Base-by-base conservation (phyloP, 37 sponge, comb jelly and placozoan species). In the Amphimedon queenslandica region DNA sequence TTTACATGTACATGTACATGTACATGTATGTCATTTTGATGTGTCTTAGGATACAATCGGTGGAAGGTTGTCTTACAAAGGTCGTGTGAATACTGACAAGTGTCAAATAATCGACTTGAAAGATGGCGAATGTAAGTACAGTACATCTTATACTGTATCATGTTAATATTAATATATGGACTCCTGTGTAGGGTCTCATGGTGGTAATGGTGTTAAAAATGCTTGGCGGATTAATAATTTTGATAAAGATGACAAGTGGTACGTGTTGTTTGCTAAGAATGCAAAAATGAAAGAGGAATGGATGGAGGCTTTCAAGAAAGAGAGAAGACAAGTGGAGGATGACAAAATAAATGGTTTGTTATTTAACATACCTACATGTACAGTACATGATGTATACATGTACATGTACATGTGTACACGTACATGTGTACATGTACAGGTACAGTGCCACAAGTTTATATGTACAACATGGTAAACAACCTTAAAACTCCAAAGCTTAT, bases 211-310 rank as follows among this genome's bases (percentile, higher is more conserved):
- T 1, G 78, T 97, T 1, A 88, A 74, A 76, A 80, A 94, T 77
- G 94, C 92, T 13, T 97, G 98, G 98, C 88, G 86, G 63, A 91
- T 97, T 77, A 88, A 86, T 69, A 97, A 97, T 67, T 57, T 13
- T 31, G 81, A 53, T 18, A 97, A 97, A 57, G 61, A 60, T 47
- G 73, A 87, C 66, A 97, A 97, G 66, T 88, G 84, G 86, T 91
- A 91, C 25, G 82, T 97, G 61, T 69, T 97, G 23, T 93, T 75
- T 74, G 80, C 90, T 39, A 93, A 84, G 85, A 70, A 37, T 39
- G 73, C 79, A 16, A 71, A 76, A 23, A 72, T 66, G 10, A 97
- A 97, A 77, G 53, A 25, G 32, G 80, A 87, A 27, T 97, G 98
- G 98, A 75, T 97, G 79, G 64, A 77, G 4, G 92, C 90, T 18